Evolutionary conservation across 2,797 vertebrate species (phyloP).

Genomic region (Chaenodraco wilsoni): DNA sequence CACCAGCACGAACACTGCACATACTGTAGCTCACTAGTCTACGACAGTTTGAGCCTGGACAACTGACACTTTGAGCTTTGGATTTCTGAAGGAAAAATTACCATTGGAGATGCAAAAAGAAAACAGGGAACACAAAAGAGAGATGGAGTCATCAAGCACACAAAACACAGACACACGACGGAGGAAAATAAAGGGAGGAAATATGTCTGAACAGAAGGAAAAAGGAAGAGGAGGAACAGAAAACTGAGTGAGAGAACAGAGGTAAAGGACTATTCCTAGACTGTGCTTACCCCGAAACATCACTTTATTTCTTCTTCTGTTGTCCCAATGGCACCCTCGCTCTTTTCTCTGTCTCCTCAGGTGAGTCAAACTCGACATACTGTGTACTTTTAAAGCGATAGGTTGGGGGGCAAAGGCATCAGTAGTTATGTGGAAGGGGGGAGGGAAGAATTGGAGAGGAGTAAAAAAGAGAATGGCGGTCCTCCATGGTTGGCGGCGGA

Average conservation of each 20-base stretch:
- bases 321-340: constrained; percentile 79
- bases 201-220: constrained; percentile 64
- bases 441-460: constrained; percentile 51
- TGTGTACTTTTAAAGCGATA: constrained; percentile 82
- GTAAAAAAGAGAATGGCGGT: constrained; percentile 65
- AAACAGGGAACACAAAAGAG: constrained; percentile 65
- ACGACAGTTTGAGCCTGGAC: constrained; percentile 62
- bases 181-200: constrained; percentile 48
- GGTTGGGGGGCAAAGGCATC: constrained; percentile 68
- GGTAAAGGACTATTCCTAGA: constrained; percentile 82
- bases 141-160: constrained; percentile 76
- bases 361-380: constrained; percentile 81
- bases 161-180: constrained; percentile 73
- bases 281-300: constrained; percentile 87
- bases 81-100: constrained; percentile 54
- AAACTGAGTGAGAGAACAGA: constrained; percentile 76
- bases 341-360: constrained; percentile 79
- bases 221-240: constrained; percentile 66
- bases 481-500: constrained; percentile 63
- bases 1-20: constrained; percentile 72
- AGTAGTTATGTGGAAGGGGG: constrained; percentile 51
- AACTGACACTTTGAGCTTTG: constrained; percentile 48
- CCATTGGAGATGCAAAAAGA: constrained; percentile 70
- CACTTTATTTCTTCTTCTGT: constrained; percentile 83
- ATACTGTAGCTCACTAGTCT: constrained; percentile 64